Evolutionary conservation across 2,888 invertebrate genomes (phyloP).

Genomic region (Abrostola triplasia): DNA sequence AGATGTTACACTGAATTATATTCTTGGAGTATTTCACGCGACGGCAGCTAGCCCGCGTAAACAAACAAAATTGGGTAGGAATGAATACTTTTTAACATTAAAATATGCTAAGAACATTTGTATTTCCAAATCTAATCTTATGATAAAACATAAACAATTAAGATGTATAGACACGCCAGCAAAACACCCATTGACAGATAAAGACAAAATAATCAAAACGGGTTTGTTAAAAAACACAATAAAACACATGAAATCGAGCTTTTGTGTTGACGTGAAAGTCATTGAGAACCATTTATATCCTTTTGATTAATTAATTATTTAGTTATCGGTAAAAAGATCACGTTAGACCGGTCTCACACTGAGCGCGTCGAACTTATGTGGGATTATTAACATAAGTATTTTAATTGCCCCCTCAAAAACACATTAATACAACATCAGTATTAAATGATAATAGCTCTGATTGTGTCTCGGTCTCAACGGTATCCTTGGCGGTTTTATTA

Average conservation of each 20-base stretch:
- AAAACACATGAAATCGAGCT: slow-evolving; percentile 32
- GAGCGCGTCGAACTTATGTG: slow-evolving; percentile 61
- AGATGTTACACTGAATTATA: too few relatives aligned
- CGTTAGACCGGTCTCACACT: slow-evolving; percentile 72
- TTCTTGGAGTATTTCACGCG: too few relatives aligned
- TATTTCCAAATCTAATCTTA: background rate
- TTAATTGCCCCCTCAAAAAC: slow-evolving; percentile 73
- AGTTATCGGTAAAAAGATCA: slow-evolving; percentile 63
- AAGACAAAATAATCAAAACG: slow-evolving; percentile 35
- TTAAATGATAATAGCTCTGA: slow-evolving; percentile 61
- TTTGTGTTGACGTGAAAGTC: slow-evolving; percentile 63
- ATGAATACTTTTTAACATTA: background rate
- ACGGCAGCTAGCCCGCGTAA: too few relatives aligned
- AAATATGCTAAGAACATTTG: background rate
- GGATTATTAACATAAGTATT: slow-evolving; percentile 81
- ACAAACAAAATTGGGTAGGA: too few relatives aligned
- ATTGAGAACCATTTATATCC: slow-evolving; percentile 72
- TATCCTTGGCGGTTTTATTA: slow-evolving; percentile 61
- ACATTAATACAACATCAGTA: slow-evolving; percentile 59
- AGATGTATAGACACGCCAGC: slow-evolving; percentile 6
- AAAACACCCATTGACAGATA: slow-evolving; percentile 25
- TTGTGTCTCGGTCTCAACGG: slow-evolving; percentile 59
- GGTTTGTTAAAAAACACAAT: slow-evolving; percentile 28
- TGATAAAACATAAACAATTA: slow-evolving; percentile 25
- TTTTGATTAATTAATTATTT: slow-evolving; percentile 79